A percentile compares a stretch with the other conserved stretches of the same genome.
These are phyloP conservation scores for Brachypalpus laphriformis DNA, from an alignment of 2,888 invertebrate species.

Conservation along the genomic window DNA sequence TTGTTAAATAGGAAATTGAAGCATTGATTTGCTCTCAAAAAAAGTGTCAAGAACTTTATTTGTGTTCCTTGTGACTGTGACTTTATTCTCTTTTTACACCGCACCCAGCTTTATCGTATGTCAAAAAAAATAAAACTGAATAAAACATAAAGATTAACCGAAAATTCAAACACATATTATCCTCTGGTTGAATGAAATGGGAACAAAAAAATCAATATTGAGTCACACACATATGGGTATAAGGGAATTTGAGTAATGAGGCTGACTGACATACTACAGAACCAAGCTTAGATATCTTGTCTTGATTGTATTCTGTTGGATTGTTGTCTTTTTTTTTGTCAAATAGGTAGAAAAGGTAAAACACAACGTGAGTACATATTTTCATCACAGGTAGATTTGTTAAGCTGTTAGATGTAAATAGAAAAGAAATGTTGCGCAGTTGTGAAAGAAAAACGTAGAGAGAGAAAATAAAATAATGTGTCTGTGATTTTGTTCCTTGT, in stretches of 20 bases:
- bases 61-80: not conserved
- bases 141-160: conserved; percentile 30
- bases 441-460: not conserved
- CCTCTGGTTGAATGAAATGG: conserved; percentile 1
- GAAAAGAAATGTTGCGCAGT: conserved; percentile 17
- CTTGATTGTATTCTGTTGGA: conserved; percentile 14
- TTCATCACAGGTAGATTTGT: conserved; percentile 37
- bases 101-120: conserved; percentile 13
- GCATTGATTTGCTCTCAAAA: conserved; percentile 10
- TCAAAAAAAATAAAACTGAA: not conserved
- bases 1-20: conserved; percentile 15
- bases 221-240: conserved; percentile 21
- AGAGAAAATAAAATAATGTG: not conserved
- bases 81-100: conserved; percentile 2
- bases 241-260: conserved; percentile 32
- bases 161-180: not conserved
- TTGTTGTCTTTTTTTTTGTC: conserved; percentile 17
- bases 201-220: conserved; percentile 14
- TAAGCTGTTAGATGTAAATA: conserved; percentile 26
- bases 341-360: conserved; percentile 34
- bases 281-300: conserved; percentile 38
- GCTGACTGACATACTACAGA: conserved; percentile 18
- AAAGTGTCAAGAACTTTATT: conserved; percentile 18
- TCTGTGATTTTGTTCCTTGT: not conserved
- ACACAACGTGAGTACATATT: conserved; percentile 12